A percentile compares a stretch with the other conserved stretches of the same genome.
Evolutionary conservation across 2,888 invertebrate genomes (phyloP).

Genomic region (Stramonita haemastoma): DNA sequence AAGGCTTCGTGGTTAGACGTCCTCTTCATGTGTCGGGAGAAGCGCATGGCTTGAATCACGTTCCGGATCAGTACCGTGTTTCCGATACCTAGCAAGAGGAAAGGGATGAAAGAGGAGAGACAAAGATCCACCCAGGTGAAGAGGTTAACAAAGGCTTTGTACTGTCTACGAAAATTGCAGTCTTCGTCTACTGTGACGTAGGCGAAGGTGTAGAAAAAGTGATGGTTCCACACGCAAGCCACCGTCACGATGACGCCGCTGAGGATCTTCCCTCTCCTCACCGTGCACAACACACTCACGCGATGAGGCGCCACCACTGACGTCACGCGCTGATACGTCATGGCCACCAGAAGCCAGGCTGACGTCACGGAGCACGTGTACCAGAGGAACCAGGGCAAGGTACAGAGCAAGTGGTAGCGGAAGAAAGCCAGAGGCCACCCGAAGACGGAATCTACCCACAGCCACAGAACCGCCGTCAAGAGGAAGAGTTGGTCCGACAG

Average conservation of each 20-base stretch:
- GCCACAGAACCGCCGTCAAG: not conserved
- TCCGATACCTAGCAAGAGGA: not conserved
- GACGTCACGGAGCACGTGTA: not conserved
- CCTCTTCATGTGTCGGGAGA: not conserved
- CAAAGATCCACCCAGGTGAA: not conserved
- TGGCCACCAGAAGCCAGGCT: too few relatives aligned
- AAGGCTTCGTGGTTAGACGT: not conserved
- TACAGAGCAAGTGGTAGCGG: not conserved
- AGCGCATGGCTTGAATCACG: not conserved
- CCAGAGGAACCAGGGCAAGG: not conserved
- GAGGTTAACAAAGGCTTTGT: not conserved
- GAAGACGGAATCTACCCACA: not conserved
- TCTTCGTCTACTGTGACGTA: not conserved
- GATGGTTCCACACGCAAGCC: not conserved
- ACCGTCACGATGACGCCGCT: not conserved
- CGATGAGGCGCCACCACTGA: slow-evolving; percentile 11
- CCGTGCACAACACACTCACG: not conserved
- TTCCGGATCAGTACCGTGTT: not conserved
- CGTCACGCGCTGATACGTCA: slow-evolving; percentile 2
- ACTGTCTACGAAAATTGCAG: not conserved
- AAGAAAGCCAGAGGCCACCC: not conserved
- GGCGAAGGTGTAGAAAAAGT: not conserved
- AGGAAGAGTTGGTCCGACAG: slow-evolving; percentile 2
- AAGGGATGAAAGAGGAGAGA: not conserved
- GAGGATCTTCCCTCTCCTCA: not conserved